A percentile compares a stretch with the other conserved stretches of the same genome.
Evolutionary conservation across 1,140 invertebrate genomes (phyloP).

Genomic region (Monochamus saltuarius): DNA sequence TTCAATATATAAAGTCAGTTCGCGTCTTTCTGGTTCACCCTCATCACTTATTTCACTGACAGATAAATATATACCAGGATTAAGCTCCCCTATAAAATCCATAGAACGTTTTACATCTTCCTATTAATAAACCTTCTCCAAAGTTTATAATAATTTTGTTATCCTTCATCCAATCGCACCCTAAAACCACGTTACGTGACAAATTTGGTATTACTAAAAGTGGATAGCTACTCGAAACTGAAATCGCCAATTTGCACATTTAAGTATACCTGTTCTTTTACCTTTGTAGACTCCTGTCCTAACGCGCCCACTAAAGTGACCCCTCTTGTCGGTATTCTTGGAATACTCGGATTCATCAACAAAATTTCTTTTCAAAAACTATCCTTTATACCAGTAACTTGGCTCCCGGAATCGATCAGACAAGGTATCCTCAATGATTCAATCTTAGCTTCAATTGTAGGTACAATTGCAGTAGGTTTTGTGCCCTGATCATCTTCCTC

Average conservation of each 20-base stretch:
- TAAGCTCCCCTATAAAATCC: background rate
- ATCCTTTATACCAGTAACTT: conserved; percentile 39
- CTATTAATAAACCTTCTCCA: too few relatives aligned
- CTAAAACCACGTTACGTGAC: too few relatives aligned
- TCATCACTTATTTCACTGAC: background rate
- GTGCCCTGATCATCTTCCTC: background rate
- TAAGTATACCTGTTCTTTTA: too few relatives aligned
- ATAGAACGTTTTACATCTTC: too few relatives aligned
- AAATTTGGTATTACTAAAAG: too few relatives aligned
- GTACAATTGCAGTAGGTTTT: background rate
- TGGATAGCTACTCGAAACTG: too few relatives aligned
- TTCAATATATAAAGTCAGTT: background rate
- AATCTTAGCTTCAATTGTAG: background rate
- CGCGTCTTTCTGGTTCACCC: background rate
- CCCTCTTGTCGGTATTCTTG: conserved; percentile 28
- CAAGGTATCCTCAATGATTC: background rate
- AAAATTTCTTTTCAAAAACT: conserved; percentile 19
- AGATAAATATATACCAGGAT: background rate
- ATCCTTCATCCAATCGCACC: too few relatives aligned
- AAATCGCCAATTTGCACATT: too few relatives aligned
- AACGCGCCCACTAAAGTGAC: conserved; percentile 28
- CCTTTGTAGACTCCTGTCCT: too few relatives aligned
- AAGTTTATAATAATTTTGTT: too few relatives aligned
- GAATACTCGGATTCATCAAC: conserved; percentile 14
- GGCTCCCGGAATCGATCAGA: conserved; percentile 34